These are phyloP conservation scores for Mellivora capensis DNA, from an alignment of 2,113 vertebrate genomes.

Conservation along the genomic window DNA sequence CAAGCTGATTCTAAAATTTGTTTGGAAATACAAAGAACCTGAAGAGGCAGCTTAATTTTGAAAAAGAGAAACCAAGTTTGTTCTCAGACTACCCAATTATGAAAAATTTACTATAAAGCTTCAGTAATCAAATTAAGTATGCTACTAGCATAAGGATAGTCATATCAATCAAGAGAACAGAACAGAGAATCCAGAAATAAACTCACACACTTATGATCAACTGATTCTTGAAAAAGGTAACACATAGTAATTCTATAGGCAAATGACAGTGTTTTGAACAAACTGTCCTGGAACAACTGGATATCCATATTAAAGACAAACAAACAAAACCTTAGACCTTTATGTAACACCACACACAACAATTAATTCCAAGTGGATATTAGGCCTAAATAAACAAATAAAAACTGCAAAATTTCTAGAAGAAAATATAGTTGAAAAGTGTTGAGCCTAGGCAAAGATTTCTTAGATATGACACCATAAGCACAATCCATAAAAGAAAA, in stretches of 20 bases:
- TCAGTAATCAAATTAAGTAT: not conserved
- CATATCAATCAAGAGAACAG: not conserved
- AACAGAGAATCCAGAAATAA: not conserved
- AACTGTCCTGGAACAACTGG: not conserved
- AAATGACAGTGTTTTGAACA: not conserved
- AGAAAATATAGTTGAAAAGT: not conserved
- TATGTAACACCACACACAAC: not conserved
- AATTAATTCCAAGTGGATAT: not conserved
- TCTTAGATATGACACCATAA: not conserved
- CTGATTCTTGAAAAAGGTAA: not conserved
- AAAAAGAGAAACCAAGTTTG: not conserved
- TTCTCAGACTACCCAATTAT: not conserved
- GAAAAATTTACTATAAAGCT: slow-evolving; percentile 6
- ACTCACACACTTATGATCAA: not conserved
- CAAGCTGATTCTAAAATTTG: not conserved
- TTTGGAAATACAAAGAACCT: not conserved
- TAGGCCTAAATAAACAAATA: not conserved
- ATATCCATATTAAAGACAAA: not conserved
- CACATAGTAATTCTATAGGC: not conserved
- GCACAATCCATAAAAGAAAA: not conserved
- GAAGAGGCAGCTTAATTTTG: not conserved
- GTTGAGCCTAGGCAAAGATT: not conserved
- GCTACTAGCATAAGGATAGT: not conserved
- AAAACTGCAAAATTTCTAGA: not conserved
- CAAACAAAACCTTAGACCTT: not conserved